Evolutionary conservation across 2,113 vertebrate genomes (phyloP), one percentile per base, ranked within the genome.

Genomic region (Ibidorhyncha struthersii): DNA sequence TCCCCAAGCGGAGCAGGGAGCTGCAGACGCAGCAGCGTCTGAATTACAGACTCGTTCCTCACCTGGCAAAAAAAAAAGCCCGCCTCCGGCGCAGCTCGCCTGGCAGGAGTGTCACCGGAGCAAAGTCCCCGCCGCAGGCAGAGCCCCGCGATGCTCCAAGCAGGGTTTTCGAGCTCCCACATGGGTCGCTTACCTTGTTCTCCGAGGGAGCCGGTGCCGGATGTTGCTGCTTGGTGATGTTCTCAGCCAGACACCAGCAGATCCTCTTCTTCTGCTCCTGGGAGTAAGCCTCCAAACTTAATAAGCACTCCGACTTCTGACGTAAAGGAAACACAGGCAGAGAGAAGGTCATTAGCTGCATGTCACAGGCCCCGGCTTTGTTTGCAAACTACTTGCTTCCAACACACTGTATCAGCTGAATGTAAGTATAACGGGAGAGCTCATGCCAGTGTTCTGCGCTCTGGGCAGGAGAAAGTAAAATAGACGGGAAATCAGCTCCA

Each of bases 271-370:
- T 99, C 98, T 99, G 99, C 98, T 99, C 99, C 84, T 97, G 98
- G 20, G 99, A 99, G 98, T 99, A 99, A 59, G 99, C 99, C 97
- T 99, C 99, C 98, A 99, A 98, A 98, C 99, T 99, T 98, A 99
- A 99, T 98, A 99, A 98, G 98, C 99, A 99, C 98, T 99, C 99
- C 94, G 99, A 99, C 97, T 99, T 99, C 99, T 99, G 97, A 98
- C 95, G 89, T 95, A 98, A 98, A 97, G 96, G 96, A 97, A 97
- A 96, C 96, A 98, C 11, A 98, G 96, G 94, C 95, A 98, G 95
- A 94, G 70, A 93, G 96, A 84, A 94, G 95, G 94, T 63, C 92
- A 94, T 87, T 86, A 96, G 97, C 97, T 72, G 90, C 4, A 81
- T 91, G 91, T 87, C 77, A 23, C 84, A 65, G 96, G 89, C 94